These are phyloP conservation scores for Acrocephalus scirpaceus DNA, from an alignment of 2,797 vertebrate species.

Conservation along the genomic window DNA sequence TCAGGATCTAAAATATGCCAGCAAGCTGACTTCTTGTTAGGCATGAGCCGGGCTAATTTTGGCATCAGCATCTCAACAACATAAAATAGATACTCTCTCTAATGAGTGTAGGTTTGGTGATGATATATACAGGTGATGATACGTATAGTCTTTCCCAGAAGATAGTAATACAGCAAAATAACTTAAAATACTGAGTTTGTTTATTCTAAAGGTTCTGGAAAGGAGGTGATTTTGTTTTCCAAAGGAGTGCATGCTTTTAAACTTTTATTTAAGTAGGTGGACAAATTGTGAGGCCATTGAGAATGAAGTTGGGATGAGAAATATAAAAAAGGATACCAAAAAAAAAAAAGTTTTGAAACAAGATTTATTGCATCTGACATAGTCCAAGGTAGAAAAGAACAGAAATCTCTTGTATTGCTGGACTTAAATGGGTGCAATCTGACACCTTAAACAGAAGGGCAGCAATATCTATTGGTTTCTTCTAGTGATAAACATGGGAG, in stretches of 20 bases:
- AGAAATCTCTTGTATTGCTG: not conserved
- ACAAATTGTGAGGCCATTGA: not conserved
- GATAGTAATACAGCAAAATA: not conserved
- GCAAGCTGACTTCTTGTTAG: not conserved
- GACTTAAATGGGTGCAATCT: not conserved
- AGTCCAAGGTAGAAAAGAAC: not conserved
- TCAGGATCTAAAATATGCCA: not conserved
- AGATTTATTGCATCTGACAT: not conserved
- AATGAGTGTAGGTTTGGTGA: not conserved
- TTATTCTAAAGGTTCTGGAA: not conserved
- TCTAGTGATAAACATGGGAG: not conserved
- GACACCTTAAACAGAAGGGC: not conserved
- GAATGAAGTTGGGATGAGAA: not conserved
- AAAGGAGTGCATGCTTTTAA: not conserved
- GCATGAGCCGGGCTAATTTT: not conserved
- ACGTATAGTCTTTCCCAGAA: not conserved
- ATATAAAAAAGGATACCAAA: not conserved
- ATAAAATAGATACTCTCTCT: not conserved
- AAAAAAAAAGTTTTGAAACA: not conserved
- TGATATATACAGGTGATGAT: not conserved
- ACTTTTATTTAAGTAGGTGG: not conserved
- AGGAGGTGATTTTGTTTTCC: not conserved
- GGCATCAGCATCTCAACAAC: not conserved
- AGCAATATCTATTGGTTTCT: accelerated
- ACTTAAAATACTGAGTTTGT: not conserved